Conservation (phyloP, 2,113 vertebrate genomes). For the Mobula birostris region DNA sequence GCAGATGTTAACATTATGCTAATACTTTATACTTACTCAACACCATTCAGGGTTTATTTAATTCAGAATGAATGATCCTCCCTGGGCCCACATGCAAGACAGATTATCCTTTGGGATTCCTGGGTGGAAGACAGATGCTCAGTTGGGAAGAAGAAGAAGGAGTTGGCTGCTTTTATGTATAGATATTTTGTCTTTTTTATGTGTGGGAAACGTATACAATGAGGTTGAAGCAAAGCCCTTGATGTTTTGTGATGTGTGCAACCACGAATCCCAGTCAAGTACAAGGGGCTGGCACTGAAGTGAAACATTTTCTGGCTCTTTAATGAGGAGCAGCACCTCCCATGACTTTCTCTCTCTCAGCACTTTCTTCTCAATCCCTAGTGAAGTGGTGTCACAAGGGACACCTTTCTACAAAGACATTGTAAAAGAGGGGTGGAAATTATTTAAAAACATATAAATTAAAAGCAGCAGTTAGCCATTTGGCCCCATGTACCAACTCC, state of each 20-base stretch:
- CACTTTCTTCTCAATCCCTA: not conserved
- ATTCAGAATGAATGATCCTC: not conserved
- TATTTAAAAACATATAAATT: not conserved
- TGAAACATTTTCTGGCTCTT: not conserved
- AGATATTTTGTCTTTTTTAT: not conserved
- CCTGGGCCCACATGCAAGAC: not conserved
- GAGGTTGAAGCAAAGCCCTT: not conserved
- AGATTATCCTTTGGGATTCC: not conserved
- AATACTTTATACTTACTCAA: not conserved
- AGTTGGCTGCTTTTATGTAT: not conserved
- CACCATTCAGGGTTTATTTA: not conserved
- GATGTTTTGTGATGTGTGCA: not conserved
- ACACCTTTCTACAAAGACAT: not conserved
- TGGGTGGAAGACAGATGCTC: not conserved
- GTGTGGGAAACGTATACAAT: not conserved
- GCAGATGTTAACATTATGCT: not conserved
- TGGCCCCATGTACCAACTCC: too few species aligned
- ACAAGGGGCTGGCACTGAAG: not conserved
- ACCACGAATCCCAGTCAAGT: not conserved
- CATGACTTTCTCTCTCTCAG: too few species aligned
- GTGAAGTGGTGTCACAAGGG: not conserved
- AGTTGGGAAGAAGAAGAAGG: not conserved
- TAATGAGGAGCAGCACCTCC: not conserved
- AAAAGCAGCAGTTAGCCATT: too few species aligned
- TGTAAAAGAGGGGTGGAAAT: not conserved